Evolutionary conservation across 2,888 invertebrate species (phyloP), one percentile per base, ranked within the genome.

Genomic region (Cryptops parisi): DNA sequence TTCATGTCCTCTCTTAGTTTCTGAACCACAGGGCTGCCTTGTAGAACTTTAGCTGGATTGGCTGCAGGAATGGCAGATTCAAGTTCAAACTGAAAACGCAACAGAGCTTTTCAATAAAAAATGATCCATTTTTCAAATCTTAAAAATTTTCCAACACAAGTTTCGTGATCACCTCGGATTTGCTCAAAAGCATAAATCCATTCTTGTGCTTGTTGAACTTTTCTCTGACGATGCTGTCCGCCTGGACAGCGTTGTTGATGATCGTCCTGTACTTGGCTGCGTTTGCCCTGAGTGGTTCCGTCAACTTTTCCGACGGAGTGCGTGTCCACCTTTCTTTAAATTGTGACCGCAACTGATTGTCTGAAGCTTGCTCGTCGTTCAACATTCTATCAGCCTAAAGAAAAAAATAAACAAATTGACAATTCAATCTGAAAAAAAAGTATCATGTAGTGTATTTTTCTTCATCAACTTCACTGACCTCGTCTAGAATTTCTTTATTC

Each of bases 241-340:
- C 80, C 52, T 71, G 64, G 40, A 87, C 78, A 39, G 96, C 96
- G 67, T 90, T 94, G 68, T 84, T 82, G 60, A 97, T 84, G 64
- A 96, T 91, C 68, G 61, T 54, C 23, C 60, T 77, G 72, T 97
- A 98, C 72, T 96, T 96, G 62, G 79, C 78, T n/a, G 85, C 78
- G 73, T 94, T 96, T 50, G 81, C 77, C 59, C 80, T 78, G 68
- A 96, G 85, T 65, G 89, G 84, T 64, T 84, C 86, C 0, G 94
- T 97, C 54, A 99, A 77, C 67, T 81, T 81, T 23, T 77, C 80
- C 0, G 94, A 94, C 1, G 86, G 77, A 23, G 88, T 89, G 64
- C 98, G 79, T 1, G 81, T 79, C 98, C 98, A 98, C 58, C 82
- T 80, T 58, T 87, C 85, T 63, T 87, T 88, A 69, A 97, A 94